Evolutionary conservation across 92 coral and sea anemone genomes (phyloP).

Genomic region (Epizoanthus illoricatus): DNA sequence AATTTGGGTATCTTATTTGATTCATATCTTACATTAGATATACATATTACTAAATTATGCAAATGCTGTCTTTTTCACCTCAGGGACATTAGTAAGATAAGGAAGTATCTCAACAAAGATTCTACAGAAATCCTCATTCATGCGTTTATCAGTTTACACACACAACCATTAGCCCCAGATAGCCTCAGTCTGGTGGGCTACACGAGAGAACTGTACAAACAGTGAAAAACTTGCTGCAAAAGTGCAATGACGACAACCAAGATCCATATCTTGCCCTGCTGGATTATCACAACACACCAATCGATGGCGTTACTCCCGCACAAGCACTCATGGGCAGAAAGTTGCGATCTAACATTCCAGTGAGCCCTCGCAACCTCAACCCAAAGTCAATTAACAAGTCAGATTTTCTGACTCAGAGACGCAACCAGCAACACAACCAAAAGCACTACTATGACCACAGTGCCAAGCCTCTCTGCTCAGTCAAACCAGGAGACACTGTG

Average conservation of each 20-base stretch:
- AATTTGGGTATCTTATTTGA: slow-evolving; percentile 25
- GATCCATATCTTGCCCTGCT: slow-evolving; percentile 56
- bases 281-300: slow-evolving; percentile 30
- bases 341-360: slow-evolving; percentile 24
- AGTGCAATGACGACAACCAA: slow-evolving; percentile 28
- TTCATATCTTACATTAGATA: slow-evolving; percentile 8
- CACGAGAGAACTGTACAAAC: slow-evolving; percentile 63
- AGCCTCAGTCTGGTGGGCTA: slow-evolving; percentile 68
- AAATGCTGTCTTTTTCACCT: slow-evolving; percentile 19
- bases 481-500: slow-evolving; percentile 15
- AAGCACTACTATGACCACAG: slow-evolving; percentile 26
- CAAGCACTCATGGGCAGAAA: slow-evolving; percentile 27
- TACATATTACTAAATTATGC: slow-evolving; percentile 20
- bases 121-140: slow-evolving; percentile 30
- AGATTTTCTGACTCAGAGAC: background rate
- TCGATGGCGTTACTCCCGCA: slow-evolving; percentile 17
- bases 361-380: background rate
- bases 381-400: slow-evolving; percentile 15
- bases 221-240: slow-evolving; percentile 39
- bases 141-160: slow-evolving; percentile 35
- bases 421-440: slow-evolving; percentile 32
- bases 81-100: slow-evolving; percentile 16
- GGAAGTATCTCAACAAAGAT: slow-evolving; percentile 17
- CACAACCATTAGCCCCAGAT: slow-evolving; percentile 62
- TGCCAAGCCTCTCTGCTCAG: background rate